Evolutionary conservation across 2,797 vertebrate species (phyloP), one percentile per base, ranked within the genome.

Genomic region (Semaprochilodus insignis): DNA sequence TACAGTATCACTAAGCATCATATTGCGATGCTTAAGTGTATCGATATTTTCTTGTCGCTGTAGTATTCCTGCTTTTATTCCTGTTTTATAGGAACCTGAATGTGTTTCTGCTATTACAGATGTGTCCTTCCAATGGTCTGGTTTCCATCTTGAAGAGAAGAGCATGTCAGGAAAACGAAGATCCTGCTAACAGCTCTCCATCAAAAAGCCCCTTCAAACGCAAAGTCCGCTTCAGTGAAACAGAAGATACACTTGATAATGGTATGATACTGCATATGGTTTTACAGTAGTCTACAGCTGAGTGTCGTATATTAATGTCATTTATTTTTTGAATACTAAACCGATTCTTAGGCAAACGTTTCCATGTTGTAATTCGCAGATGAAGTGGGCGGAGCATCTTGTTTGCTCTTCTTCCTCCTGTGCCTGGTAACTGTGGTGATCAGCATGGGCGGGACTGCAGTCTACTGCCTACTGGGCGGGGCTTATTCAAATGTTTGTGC

Each of bases 91-190:
- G 40, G 40, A 10, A 44, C 8, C 40, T 44, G 40, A 6, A 54
- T 62, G 19, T 31, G 74, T 13, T 76, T 16, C 8, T 25, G 11
- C 65, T 21, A 36, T 81, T 63, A 2, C 87, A 99, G 98, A 95
- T 90, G 74, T 93, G 92, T 34, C 95, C 95, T 25, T 91, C 95
- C 0, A 96, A 97, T 67, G 97, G 97, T 0, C 90, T 99, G 89
- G 97, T 99, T 55, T 99, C 98, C 80, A 99, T 99, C 80, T 88
- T 99, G 85, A 99, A 99, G 93, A 97, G 96, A 90, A 94, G 91
- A 86, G 89, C 90, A 0, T 94, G 94, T 1, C 80, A 92, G 80
- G 95, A 96, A 62, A 94, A 95, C 77, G 92, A 93, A 31, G 89
- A 91, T 85, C 92, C 95, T 75, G 84, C 91, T 75, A 85, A 91